Conservation (phyloP, 2,888 invertebrate genomes). For the Chloroclystis v-ata region DNA sequence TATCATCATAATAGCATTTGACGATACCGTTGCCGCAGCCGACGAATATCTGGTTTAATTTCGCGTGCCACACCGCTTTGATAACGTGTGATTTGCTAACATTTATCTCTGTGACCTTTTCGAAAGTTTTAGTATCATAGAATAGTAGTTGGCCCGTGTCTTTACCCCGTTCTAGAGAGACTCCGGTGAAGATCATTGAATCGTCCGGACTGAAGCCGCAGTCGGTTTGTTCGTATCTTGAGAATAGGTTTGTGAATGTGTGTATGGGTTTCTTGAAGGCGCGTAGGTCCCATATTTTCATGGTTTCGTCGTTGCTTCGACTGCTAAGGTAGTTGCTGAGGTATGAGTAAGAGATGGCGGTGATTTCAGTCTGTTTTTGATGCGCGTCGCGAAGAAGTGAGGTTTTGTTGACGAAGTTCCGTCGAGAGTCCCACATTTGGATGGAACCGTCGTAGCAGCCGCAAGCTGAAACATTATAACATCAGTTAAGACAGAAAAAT, state of each 20-base stretch:
- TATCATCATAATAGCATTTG: conserved; percentile 94
- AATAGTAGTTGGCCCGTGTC: conserved; percentile 85
- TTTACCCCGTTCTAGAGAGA: conserved; percentile 83
- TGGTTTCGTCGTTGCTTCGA: conserved; percentile 92
- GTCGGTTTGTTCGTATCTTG: conserved; percentile 90
- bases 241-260: conserved; percentile 83
- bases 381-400: conserved; percentile 89
- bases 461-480: conserved; percentile 80
- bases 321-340: conserved; percentile 87
- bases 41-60: conserved; percentile 96
- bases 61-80: conserved; percentile 96
- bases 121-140: conserved; percentile 86
- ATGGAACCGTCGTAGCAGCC: conserved; percentile 97
- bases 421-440: conserved; percentile 98
- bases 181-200: conserved; percentile 90
- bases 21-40: conserved; percentile 94
- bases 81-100: conserved; percentile 91
- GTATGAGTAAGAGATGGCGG: conserved; percentile 92
- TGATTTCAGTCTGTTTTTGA: conserved; percentile 86
- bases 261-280: conserved; percentile 88
- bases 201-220: conserved; percentile 96
- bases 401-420: conserved; percentile 92
- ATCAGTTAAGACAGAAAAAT: too few relatives aligned
- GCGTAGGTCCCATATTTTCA: conserved; percentile 96
- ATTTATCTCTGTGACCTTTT: conserved; percentile 84